These are phyloP conservation scores for Chymomyza fuscimana DNA, from an alignment of 2,888 invertebrate genomes.

Conservation along the genomic window DNA sequence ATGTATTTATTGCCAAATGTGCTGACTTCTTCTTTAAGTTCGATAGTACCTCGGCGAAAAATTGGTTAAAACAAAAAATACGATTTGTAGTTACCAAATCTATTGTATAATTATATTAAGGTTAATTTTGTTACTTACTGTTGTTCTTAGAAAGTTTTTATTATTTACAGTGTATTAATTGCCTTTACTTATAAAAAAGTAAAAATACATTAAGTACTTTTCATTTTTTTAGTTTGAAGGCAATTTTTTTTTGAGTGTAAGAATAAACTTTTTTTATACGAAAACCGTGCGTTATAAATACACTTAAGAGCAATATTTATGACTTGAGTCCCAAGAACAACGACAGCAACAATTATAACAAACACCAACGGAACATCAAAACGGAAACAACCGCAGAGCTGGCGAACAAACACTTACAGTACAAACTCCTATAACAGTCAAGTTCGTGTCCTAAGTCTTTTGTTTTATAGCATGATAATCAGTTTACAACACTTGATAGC, in stretches of 20 bases:
- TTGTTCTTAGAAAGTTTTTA: no score
- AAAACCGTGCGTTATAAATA: not conserved
- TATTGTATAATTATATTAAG: no score
- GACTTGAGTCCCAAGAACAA: not conserved
- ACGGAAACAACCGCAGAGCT: conserved; percentile 19
- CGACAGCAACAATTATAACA: not conserved
- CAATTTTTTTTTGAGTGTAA: not conserved
- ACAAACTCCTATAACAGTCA: conserved; percentile 20
- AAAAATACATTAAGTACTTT: no score
- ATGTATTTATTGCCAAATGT: no score
- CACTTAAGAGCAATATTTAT: conserved; percentile 5
- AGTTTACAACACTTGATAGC: conserved; percentile 34
- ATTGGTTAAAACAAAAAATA: no score
- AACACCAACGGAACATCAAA: conserved; percentile 8
- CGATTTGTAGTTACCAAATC: no score
- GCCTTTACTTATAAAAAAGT: no score
- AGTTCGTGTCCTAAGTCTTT: conserved; percentile 72
- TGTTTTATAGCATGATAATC: conserved; percentile 40
- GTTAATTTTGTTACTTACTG: no score
- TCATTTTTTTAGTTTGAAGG: not conserved
- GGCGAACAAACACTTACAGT: not conserved
- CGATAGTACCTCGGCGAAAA: no score
- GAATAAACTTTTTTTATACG: not conserved
- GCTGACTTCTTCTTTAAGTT: no score
- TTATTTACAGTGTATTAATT: no score